Percentiles rank a stretch among this genome's conserved stretches.
phyloP scores from a whole-genome alignment of 2,888 invertebrate genomes.

The Netelia melanura region DNA sequence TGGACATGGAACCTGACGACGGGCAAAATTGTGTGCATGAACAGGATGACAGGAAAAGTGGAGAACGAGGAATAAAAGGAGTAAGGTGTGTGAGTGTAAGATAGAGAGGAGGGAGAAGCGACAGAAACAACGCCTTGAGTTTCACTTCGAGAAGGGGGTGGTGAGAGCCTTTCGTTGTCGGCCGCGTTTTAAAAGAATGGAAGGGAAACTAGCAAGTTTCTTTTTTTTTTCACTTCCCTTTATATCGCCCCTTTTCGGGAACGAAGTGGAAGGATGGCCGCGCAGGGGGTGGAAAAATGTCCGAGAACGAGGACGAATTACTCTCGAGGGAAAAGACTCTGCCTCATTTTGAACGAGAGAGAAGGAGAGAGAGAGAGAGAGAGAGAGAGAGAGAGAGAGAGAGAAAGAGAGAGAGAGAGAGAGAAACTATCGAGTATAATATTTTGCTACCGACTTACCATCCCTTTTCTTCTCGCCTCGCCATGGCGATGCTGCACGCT shows the following conservation, averaged over 20 bases:
- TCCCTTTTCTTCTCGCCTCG: conserved; percentile 31
- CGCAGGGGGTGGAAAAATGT: conserved; percentile 51
- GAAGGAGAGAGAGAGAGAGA: conserved; percentile 3
- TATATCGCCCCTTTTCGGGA: conserved; percentile 31
- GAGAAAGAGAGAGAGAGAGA: neutral
- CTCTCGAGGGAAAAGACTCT: conserved; percentile 52
- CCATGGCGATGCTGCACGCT: conserved; percentile 23
- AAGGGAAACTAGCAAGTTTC: conserved; percentile 57
- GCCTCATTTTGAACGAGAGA: conserved; percentile 14
- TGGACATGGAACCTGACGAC: conserved; percentile 34
- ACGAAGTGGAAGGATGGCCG: conserved; percentile 17
- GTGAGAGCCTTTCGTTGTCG: conserved; percentile 72
- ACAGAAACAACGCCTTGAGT: conserved; percentile 53
- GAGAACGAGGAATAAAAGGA: conserved; percentile 16
- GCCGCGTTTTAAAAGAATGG: conserved; percentile 66
- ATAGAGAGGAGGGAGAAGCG: conserved; percentile 20
- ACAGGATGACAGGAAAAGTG: conserved; percentile 20
- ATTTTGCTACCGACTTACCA: conserved; percentile 35
- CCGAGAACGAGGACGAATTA: conserved; percentile 65
- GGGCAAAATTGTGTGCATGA: conserved; percentile 26
- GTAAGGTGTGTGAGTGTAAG: conserved; percentile 18
- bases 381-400: conserved; percentile 5
- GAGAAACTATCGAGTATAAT: conserved; percentile 22
- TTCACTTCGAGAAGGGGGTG: conserved; percentile 46
- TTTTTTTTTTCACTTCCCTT: conserved; percentile 9